phyloP scores from a whole-genome alignment of 2,113 vertebrate genomes.

The Taurulus bubalis region DNA sequence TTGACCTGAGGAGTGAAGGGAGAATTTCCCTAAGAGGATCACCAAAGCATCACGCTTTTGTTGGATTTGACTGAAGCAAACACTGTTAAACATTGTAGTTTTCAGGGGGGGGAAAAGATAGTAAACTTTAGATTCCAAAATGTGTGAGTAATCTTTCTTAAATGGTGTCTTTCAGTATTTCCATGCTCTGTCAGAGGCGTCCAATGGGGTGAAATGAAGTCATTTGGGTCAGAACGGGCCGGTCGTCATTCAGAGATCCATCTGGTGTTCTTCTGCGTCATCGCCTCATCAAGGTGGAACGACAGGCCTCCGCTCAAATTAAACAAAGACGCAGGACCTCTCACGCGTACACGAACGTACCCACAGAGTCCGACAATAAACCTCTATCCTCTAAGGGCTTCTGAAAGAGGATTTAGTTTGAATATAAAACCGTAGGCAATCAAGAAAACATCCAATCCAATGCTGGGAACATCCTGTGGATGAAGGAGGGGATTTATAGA shows the following conservation, averaged over 20 bases:
- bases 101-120: background rate
- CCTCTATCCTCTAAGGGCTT: slow-evolving; percentile 64
- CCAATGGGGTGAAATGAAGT: background rate
- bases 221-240: slow-evolving; percentile 13
- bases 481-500: slow-evolving; percentile 70
- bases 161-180: background rate
- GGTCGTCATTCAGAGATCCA: slow-evolving; percentile 14
- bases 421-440: slow-evolving; percentile 67
- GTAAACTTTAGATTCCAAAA: background rate
- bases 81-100: background rate
- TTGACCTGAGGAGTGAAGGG: background rate
- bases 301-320: slow-evolving; percentile 16
- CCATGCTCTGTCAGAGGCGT: background rate
- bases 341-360: slow-evolving; percentile 17
- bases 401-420: slow-evolving; percentile 74
- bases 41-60: background rate
- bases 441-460: slow-evolving; percentile 69
- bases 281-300: slow-evolving; percentile 33
- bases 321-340: slow-evolving; percentile 31
- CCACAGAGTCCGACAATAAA: slow-evolving; percentile 61
- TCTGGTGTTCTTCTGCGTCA: slow-evolving; percentile 42
- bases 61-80: background rate
- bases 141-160: background rate
- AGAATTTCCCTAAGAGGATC: background rate
- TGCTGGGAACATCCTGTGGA: slow-evolving; percentile 60